A percentile compares a stretch with the other conserved stretches of the same genome.
Conservation (phyloP, 1,140 invertebrate species). For the Pseudomyrmex concolor region DNA sequence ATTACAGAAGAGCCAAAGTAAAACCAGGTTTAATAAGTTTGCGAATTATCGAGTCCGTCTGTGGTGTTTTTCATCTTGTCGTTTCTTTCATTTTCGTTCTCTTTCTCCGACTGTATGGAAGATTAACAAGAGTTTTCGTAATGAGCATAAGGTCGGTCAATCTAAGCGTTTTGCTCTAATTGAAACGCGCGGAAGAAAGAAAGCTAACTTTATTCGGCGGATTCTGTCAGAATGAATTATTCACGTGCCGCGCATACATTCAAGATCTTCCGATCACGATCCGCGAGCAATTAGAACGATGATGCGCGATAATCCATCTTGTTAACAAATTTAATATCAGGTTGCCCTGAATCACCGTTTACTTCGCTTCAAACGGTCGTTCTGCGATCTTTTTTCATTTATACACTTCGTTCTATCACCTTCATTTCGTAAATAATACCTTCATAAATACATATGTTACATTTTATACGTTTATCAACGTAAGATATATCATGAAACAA, state of each 20-base stretch:
- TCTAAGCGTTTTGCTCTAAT: slow-evolving; percentile 29
- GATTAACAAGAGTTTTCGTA: slow-evolving; percentile 51
- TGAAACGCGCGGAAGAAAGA: slow-evolving; percentile 33
- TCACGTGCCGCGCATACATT: slow-evolving; percentile 7
- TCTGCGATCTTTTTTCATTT: background rate
- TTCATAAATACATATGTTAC: too few relatives aligned
- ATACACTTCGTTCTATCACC: too few relatives aligned
- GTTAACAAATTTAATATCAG: slow-evolving; percentile 27
- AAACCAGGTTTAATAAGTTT: slow-evolving; percentile 49
- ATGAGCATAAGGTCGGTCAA: slow-evolving; percentile 1
- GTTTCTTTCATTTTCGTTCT: background rate
- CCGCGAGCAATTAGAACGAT: slow-evolving; percentile 40
- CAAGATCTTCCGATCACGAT: slow-evolving; percentile 1
- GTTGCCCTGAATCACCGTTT: background rate
- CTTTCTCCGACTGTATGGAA: background rate
- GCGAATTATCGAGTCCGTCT: slow-evolving; percentile 3
- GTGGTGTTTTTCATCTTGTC: background rate
- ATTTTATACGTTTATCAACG: too few relatives aligned
- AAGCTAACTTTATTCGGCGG: background rate
- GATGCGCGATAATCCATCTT: background rate
- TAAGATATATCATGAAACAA: too few relatives aligned
- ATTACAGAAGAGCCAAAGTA: slow-evolving; percentile 33
- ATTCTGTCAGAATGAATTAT: slow-evolving; percentile 50
- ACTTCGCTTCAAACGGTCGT: background rate
- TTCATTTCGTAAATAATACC: too few relatives aligned